Percentiles rank a stretch among this genome's conserved stretches.
Conservation (phyloP, 2,888 invertebrate genomes). For the Trilocha varians region DNA sequence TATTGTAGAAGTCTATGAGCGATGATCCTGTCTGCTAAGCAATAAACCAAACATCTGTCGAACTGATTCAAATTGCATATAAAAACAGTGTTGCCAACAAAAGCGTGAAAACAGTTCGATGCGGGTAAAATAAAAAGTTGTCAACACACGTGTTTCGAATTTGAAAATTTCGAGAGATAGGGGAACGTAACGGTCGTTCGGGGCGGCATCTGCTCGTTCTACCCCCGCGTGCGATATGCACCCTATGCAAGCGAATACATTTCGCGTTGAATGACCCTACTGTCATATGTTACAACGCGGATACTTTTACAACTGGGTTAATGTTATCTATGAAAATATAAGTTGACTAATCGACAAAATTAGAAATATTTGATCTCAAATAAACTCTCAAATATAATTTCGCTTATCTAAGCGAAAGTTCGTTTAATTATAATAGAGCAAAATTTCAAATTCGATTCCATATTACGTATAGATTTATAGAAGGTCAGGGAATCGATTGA, state of each 20-base stretch:
- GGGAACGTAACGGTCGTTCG: slow-evolving; percentile 61
- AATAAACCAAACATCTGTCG: neutral
- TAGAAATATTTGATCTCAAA: no score
- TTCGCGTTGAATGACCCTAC: slow-evolving; percentile 33
- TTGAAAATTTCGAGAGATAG: slow-evolving; percentile 62
- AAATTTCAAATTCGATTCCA: no score
- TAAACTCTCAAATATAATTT: no score
- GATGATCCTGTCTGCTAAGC: neutral
- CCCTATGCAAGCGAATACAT: slow-evolving; percentile 21
- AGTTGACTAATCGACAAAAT: no score
- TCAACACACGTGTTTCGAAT: slow-evolving; percentile 25
- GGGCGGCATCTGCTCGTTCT: slow-evolving; percentile 47
- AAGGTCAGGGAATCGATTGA: no score
- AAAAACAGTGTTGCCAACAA: neutral
- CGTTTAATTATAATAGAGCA: no score
- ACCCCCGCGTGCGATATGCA: slow-evolving; percentile 32
- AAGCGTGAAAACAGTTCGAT: slow-evolving; percentile 29
- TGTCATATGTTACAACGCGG: slow-evolving; percentile 38
- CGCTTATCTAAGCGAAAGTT: no score
- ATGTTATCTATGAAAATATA: neutral
- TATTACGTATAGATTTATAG: no score
- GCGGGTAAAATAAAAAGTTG: slow-evolving; percentile 57
- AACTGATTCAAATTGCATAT: neutral
- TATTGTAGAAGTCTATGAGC: no score
- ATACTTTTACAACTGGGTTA: slow-evolving; percentile 23